Evolutionary conservation across 1,140 invertebrate species (phyloP).

Genomic region (Cotesia glomerata): DNA sequence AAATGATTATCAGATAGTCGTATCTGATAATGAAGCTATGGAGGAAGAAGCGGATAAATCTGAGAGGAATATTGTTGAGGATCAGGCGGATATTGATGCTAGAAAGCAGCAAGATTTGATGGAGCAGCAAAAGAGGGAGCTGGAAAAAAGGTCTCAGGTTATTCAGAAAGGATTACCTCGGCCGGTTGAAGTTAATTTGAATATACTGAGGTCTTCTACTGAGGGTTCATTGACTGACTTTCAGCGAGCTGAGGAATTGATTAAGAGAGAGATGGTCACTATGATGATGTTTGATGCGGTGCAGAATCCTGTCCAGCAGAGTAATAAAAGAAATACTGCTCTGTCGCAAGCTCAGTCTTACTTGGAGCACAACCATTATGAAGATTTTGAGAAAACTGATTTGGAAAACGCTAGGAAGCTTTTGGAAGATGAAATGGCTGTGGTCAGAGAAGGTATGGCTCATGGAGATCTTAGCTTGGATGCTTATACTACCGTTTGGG

Average conservation of each 20-base stretch:
- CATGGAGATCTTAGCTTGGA: conserved; percentile 93
- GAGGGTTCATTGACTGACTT: conserved; percentile 62
- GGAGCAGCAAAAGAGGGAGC: conserved; percentile 71
- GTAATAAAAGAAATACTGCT: conserved; percentile 54
- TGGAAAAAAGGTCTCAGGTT: conserved; percentile 83
- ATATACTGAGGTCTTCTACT: conserved; percentile 76
- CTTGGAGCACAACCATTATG: conserved; percentile 86
- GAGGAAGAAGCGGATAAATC: conserved; percentile 61
- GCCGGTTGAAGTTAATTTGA: conserved; percentile 84
- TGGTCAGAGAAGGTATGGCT: conserved; percentile 91
- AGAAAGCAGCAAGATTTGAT: conserved; percentile 69
- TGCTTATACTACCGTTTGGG: conserved; percentile 94
- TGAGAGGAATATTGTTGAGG: conserved; percentile 68
- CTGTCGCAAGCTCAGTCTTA: conserved; percentile 75
- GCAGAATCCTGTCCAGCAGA: conserved; percentile 68
- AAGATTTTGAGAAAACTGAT: conserved; percentile 65
- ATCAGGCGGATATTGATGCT: conserved; percentile 91
- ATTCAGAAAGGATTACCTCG: conserved; percentile 90
- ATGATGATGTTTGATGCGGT: conserved; percentile 92
- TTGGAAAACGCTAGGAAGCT: conserved; percentile 67
- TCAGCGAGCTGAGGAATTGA: conserved; percentile 86
- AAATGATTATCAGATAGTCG: conserved; percentile 98
- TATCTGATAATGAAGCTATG: conserved; percentile 83
- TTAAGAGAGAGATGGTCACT: conserved; percentile 95
- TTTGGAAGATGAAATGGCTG: conserved; percentile 83